Evolutionary conservation across 2,888 invertebrate species (phyloP).

Genomic region (Phoronis australis): DNA sequence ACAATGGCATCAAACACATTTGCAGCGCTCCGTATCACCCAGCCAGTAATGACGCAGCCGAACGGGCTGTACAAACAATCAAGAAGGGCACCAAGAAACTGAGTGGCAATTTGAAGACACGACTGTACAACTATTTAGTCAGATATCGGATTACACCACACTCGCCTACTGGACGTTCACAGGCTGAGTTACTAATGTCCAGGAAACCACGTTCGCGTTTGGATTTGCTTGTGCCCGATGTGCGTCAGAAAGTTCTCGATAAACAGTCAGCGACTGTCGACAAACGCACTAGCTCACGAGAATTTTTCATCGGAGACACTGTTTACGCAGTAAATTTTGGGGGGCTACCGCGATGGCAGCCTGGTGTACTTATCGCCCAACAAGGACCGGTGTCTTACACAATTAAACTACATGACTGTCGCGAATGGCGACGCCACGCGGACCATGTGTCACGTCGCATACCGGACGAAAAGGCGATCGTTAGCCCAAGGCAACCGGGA

Average conservation of each 20-base stretch:
- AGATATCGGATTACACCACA: slow-evolving; percentile 1
- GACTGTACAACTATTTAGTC: neutral
- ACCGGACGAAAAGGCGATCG: neutral
- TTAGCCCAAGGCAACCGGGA: too few species aligned
- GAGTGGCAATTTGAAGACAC: neutral
- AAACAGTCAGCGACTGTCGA: slow-evolving; percentile 4
- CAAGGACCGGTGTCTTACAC: neutral
- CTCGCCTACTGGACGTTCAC: slow-evolving; percentile 5
- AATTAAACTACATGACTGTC: neutral
- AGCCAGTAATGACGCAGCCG: slow-evolving; percentile 16
- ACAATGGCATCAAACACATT: slow-evolving; percentile 16
- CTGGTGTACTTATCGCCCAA: neutral
- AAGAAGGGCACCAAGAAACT: slow-evolving; percentile 18
- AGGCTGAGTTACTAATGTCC: slow-evolving; percentile 5
- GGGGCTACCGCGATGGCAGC: neutral
- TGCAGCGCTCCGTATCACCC: slow-evolving; percentile 20
- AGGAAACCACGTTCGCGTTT: slow-evolving; percentile 3
- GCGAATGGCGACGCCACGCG: neutral
- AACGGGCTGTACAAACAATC: slow-evolving; percentile 20
- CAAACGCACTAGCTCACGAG: neutral
- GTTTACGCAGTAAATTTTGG: neutral
- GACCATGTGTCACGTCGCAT: neutral
- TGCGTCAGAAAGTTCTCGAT: slow-evolving; percentile 1
- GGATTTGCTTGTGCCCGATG: slow-evolving; percentile 5
- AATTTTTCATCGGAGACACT: neutral